A percentile compares a stretch with the other conserved stretches of the same genome.
phyloP scores from a whole-genome alignment of 2,113 vertebrate genomes.

The Cariama cristata region DNA sequence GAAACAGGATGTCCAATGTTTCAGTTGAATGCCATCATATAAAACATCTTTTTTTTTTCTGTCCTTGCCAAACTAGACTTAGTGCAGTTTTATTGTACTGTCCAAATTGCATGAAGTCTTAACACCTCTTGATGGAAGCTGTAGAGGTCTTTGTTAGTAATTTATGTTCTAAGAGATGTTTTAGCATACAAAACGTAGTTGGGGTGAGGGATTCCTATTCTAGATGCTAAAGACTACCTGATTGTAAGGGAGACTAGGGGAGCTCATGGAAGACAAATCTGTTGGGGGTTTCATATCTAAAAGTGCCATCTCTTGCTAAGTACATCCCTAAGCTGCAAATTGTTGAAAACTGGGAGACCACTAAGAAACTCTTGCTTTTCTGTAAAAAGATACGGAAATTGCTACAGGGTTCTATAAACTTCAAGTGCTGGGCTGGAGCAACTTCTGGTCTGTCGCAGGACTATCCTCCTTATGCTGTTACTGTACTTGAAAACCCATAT shows the following conservation, averaged over 20 bases:
- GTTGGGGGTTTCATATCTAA: background rate
- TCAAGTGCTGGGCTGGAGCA: background rate
- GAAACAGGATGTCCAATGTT: background rate
- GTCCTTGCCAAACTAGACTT: background rate
- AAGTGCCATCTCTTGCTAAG: background rate
- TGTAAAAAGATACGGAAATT: background rate
- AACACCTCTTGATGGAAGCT: background rate
- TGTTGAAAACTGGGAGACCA: background rate
- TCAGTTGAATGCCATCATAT: background rate
- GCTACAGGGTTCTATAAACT: background rate
- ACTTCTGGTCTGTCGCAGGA: background rate
- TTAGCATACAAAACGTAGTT: background rate
- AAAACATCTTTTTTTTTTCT: background rate
- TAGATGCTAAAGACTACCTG: background rate
- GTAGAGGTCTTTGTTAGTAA: background rate
- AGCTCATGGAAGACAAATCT: background rate
- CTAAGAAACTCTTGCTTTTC: background rate
- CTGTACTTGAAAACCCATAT: background rate
- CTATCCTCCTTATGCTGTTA: background rate
- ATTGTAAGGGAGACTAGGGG: background rate
- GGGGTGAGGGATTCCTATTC: background rate
- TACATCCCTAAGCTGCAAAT: background rate
- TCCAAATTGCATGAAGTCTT: background rate
- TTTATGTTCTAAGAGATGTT: background rate
- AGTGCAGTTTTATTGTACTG: background rate